Conservation (phyloP, 2,888 invertebrate species). For the Nemapogon koenigi region DNA sequence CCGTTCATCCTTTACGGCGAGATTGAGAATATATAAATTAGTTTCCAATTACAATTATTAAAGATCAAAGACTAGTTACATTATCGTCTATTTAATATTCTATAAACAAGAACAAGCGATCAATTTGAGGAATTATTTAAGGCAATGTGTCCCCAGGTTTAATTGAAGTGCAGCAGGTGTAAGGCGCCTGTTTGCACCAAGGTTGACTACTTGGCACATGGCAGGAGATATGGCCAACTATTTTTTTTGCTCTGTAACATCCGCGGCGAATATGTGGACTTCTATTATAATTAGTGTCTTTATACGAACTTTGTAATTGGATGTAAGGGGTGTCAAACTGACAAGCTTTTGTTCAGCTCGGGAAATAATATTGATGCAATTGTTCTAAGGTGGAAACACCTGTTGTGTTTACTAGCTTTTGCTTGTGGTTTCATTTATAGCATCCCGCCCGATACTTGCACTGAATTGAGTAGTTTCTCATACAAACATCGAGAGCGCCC, state of each 20-base stretch:
- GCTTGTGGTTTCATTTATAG: too few relatives aligned
- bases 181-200: constrained; percentile 36
- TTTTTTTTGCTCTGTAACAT: constrained; percentile 36
- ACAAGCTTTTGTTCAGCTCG: constrained; percentile 7
- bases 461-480: too few relatives aligned
- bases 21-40: too few relatives aligned
- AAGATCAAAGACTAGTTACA: too few relatives aligned
- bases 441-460: too few relatives aligned
- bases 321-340: constrained; percentile 20
- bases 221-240: constrained; percentile 34
- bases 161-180: constrained; percentile 54
- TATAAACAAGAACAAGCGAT: neutral
- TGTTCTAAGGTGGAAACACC: too few relatives aligned
- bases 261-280: constrained; percentile 27
- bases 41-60: too few relatives aligned
- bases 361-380: too few relatives aligned
- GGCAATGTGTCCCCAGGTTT: constrained; percentile 50
- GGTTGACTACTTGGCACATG: constrained; percentile 45
- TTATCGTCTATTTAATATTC: too few relatives aligned
- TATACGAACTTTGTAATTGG: constrained; percentile 46
- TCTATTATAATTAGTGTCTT: constrained; percentile 49
- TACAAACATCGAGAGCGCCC: too few relatives aligned
- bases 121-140: constrained; percentile 42
- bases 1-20: too few relatives aligned
- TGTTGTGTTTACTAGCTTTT: too few relatives aligned